Conservation (phyloP, 2,888 invertebrate species). For the Cataglyphis livida region DNA sequence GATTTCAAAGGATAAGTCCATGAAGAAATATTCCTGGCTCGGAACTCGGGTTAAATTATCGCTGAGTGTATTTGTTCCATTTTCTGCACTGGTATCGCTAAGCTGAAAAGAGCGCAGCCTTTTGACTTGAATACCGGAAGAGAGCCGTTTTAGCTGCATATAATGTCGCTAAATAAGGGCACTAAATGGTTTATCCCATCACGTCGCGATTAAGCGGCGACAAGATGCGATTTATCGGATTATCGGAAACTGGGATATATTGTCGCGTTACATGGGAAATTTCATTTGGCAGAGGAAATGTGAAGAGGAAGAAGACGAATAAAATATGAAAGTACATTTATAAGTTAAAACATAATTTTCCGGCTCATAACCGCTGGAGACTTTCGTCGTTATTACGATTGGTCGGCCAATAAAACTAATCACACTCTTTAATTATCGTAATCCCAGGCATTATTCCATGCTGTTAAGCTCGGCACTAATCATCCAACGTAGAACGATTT, state of each 20-base stretch:
- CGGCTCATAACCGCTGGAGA: constrained; percentile 1
- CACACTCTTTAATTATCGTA: constrained; percentile 52
- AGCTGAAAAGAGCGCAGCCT: constrained; percentile 29
- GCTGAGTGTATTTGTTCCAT: constrained; percentile 58
- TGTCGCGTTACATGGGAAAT: not conserved
- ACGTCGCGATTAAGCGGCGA: constrained; percentile 40
- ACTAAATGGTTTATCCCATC: constrained; percentile 38
- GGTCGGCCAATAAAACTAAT: constrained; percentile 50
- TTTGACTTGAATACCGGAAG: constrained; percentile 57
- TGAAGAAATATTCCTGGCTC: constrained; percentile 30
- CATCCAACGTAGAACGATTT: constrained; percentile 63
- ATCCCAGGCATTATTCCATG: constrained; percentile 47
- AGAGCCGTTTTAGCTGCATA: constrained; percentile 32
- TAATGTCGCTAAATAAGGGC: constrained; percentile 51
- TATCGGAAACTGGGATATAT: constrained; percentile 23
- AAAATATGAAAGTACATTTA: constrained; percentile 30
- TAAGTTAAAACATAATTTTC: constrained; percentile 41
- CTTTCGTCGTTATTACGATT: constrained; percentile 38
- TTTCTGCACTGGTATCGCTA: constrained; percentile 31
- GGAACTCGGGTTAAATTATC: constrained; percentile 68
- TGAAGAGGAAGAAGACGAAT: not conserved
- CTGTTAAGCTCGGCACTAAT: constrained; percentile 65
- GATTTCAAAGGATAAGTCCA: constrained; percentile 73
- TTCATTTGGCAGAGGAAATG: not conserved
- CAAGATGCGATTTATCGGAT: constrained; percentile 41